Conservation (phyloP, 1,140 invertebrate genomes). For the Oryzaephilus surinamensis region DNA sequence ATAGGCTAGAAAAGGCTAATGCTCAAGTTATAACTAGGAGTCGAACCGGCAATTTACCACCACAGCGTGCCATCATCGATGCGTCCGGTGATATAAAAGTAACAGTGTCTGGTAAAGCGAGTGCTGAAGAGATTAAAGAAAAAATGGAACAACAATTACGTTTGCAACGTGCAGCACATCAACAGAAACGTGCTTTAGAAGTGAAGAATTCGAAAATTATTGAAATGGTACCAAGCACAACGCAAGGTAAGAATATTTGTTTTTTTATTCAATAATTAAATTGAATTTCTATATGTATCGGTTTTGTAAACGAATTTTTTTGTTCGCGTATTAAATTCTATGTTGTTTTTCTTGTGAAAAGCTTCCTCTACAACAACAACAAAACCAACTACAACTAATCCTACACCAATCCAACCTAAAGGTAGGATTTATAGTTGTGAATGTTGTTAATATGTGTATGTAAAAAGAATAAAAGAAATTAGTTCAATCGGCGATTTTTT, state of each 20-base stretch:
- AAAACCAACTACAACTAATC: constrained; percentile 26
- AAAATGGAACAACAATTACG: constrained; percentile 84
- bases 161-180: constrained; percentile 74
- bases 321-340: too few species aligned
- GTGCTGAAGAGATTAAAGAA: constrained; percentile 75
- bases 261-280: background rate
- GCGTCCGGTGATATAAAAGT: constrained; percentile 21
- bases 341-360: too few species aligned
- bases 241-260: constrained; percentile 36
- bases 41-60: constrained; percentile 56
- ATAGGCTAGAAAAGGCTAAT: constrained; percentile 52
- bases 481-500: background rate
- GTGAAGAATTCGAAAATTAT: constrained; percentile 45
- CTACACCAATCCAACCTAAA: constrained; percentile 36
- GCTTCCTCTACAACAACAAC: constrained; percentile 26
- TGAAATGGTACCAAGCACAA: constrained; percentile 44
- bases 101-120: constrained; percentile 45
- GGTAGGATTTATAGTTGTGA: constrained; percentile 22
- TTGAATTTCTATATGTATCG: constrained; percentile 8
- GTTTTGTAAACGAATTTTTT: constrained; percentile 20
- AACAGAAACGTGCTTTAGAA: constrained; percentile 68
- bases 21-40: constrained; percentile 63
- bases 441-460: too few species aligned
- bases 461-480: too few species aligned
- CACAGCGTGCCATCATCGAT: constrained; percentile 34